A percentile compares a stretch with the other conserved stretches of the same genome.
These are phyloP conservation scores for Enteromius paludinosus DNA, from an alignment of 2,797 vertebrate species.

Conservation along the genomic window DNA sequence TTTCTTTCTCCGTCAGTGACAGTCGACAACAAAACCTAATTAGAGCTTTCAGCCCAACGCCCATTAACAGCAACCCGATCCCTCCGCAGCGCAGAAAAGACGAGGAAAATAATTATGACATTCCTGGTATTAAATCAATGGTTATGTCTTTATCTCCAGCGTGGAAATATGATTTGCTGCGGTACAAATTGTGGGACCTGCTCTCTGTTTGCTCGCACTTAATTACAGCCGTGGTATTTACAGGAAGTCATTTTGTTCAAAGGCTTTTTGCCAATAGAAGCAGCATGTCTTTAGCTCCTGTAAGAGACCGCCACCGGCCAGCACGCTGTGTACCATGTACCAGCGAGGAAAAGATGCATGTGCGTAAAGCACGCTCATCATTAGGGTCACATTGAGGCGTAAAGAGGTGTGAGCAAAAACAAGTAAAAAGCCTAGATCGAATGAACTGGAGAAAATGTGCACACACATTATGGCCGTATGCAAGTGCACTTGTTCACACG, in stretches of 20 bases:
- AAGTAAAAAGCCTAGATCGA: conserved; percentile 61
- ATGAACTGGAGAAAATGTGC: conserved; percentile 69
- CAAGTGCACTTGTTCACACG: conserved; percentile 61
- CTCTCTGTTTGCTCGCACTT: conserved; percentile 92
- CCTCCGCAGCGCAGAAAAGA: conserved; percentile 75
- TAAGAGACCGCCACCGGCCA: conserved; percentile 83
- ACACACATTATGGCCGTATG: conserved; percentile 64
- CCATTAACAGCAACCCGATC: conserved; percentile 88
- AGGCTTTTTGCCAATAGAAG: conserved; percentile 86
- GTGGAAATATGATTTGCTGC: conserved; percentile 94
- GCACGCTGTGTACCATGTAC: conserved; percentile 74
- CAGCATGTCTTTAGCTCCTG: conserved; percentile 79
- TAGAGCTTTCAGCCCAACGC: conserved; percentile 88
- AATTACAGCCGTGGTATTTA: conserved; percentile 91
- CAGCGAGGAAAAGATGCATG: conserved; percentile 64
- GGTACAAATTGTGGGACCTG: conserved; percentile 94
- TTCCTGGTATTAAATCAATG: conserved; percentile 92
- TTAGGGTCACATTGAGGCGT: conserved; percentile 53
- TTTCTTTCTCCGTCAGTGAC: conserved; percentile 82
- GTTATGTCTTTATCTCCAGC: conserved; percentile 87
- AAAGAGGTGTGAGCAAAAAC: conserved; percentile 65
- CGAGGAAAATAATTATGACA: conserved; percentile 88
- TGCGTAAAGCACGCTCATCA: conserved; percentile 60
- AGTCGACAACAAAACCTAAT: conserved; percentile 90
- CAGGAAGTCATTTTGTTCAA: conserved; percentile 96